Conservation (phyloP, 2,797 vertebrate species). For the Spinibarbus caldwelli region DNA sequence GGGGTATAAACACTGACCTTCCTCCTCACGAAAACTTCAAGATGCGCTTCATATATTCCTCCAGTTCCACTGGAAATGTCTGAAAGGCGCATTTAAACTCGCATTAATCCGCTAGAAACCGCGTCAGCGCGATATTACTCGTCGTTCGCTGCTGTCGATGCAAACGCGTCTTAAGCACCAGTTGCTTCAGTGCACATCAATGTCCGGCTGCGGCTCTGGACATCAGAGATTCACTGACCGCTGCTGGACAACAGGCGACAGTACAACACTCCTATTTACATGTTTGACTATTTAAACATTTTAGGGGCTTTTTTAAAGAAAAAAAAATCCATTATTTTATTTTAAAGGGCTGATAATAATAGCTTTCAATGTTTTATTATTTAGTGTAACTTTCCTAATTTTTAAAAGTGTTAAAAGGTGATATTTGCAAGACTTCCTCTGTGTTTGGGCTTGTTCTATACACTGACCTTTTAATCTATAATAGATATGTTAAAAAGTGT, state of each 20-base stretch:
- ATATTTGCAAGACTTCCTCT: background rate
- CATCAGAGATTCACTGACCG: conserved; percentile 43
- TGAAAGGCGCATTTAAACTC: background rate
- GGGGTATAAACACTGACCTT: conserved; percentile 21
- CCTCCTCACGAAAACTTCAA: background rate
- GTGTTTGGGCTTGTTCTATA: background rate
- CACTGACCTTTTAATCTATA: background rate
- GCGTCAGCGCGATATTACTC: background rate
- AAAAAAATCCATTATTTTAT: too few relatives aligned
- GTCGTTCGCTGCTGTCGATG: background rate
- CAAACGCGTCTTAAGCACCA: conserved; percentile 30
- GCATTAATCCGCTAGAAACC: background rate
- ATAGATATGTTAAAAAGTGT: too few relatives aligned
- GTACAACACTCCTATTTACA: background rate
- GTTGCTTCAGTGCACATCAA: conserved; percentile 35
- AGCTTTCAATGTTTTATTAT: too few relatives aligned
- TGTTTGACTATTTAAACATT: background rate
- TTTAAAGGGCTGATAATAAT: too few relatives aligned
- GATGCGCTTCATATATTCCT: background rate
- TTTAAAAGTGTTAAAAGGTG: background rate
- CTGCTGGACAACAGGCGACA: conserved; percentile 63
- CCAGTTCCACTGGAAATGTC: background rate
- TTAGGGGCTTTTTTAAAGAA: too few relatives aligned
- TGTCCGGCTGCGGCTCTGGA: conserved; percentile 23
- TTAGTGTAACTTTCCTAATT: too few relatives aligned